Evolutionary conservation across 2,113 vertebrate genomes (phyloP), one percentile per base, ranked within the genome.

Genomic region (Corythornis madagascariensis): DNA sequence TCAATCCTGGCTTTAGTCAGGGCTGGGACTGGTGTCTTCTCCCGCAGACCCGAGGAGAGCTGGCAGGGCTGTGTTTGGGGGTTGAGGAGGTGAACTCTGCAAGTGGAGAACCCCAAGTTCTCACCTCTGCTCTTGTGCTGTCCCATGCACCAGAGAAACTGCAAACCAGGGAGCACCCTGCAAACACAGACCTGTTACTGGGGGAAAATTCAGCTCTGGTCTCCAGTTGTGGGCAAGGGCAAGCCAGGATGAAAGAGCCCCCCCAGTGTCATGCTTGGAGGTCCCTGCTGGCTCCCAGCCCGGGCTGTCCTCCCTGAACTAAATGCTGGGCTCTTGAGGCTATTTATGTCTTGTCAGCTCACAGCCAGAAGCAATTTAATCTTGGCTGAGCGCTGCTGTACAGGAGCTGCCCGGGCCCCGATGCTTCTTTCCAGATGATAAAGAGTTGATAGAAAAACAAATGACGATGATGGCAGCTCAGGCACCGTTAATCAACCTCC

Each of bases 371-470:
- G 88, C 78, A 73, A 82, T 88, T 85, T 90, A 66, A 91, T 70
- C 91, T 84, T 67, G 90, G 87, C 86, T 56, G 42, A 77, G 15
- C 10, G 0, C 13, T 50, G 80, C 64, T n/a, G 55, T 17, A 43
- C 56, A 60, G 56, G 45, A 70, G 67, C 86, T 56, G 78, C 28
- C 55, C 28, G 38, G 50, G 48, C 29, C 66, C 72, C 4, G 1
- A 8, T 3, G 67, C 50, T 61, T 52, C 57, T 29, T 77, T 35
- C 3, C 2, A 40, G 55, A 52, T 21, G 35, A 81, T 63, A 59
- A 94, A 89, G 79, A 45, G 83, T 61, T 80, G 90, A 90, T 88
- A 84, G 94, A 40, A 90, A 95, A 94, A 86, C 83, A 77, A 93
- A 93, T 83, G 35, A 95, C 1, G 4, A 14, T 4, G 20, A 43